Evolutionary conservation across 2,888 invertebrate genomes (phyloP), one percentile per base, ranked within the genome.

Genomic region (Plemyria rubiginata): DNA sequence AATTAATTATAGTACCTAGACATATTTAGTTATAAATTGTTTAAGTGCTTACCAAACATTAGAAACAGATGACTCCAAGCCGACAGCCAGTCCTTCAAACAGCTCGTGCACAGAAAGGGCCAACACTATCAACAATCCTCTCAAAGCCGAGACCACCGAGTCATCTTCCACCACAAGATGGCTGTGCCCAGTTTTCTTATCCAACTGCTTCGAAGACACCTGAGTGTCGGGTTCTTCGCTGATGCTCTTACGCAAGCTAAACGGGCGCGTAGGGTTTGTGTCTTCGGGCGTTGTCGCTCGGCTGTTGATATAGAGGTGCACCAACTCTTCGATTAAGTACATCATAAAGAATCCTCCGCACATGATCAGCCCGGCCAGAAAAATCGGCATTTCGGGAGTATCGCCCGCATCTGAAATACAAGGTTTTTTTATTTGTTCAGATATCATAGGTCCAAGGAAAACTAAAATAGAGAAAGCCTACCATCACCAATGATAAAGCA

Each of bases 1-100:
- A 22, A 22, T 22, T 38, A 38, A 11, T 38, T 38, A 0, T 11
- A 38, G 8, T 22, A 8, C 1, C 4, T 45, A 16, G n/a, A 45
- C 5, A 1, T 22, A 22, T 3, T 22, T 1, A 22, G 22, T 22
- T 2, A 45, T 16, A 29, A 54, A 9, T 7, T 28, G 32, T 32
- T 38, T 9, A 50, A 15, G 13, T 29, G 41, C 89, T 71, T 74
- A 91, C 92, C 92, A 92, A 28, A 92, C 90, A 67, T 87, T 91
- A 40, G 75, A 84, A n/a, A 88, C 90, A 0, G 95, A 94, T 7
- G 94, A 86, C 79, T 97, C 96, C 67, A 97, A 81, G 0, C 97
- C 97, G 2, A 97, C 96, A 9, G 97, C 96, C 46, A 97, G 90
- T 0, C 97, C 98, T 89, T 98, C 97, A 78, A 98, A 97, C 11